Evolutionary conservation across 2,888 invertebrate species (phyloP), one percentile per base, ranked within the genome.

Genomic region (Criorhina ranunculi): DNA sequence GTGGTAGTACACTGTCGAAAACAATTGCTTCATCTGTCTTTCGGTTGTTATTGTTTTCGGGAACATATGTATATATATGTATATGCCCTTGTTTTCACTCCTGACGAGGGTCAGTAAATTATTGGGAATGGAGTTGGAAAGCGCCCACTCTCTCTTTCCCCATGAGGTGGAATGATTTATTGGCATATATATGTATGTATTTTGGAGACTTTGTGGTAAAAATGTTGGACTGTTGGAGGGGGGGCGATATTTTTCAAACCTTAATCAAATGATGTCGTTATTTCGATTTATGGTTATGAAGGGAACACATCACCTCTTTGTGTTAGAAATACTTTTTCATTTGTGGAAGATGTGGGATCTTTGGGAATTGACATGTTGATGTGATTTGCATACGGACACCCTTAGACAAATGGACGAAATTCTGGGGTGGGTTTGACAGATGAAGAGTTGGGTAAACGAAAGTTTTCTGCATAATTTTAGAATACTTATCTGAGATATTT

Each of bases 11-110:
- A n/a, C n/a, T 31, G 60, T 60, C 62, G 19, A 64, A 24, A 49
- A 33, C 49, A 64, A 64, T 64, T 62, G 15, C 24, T 37, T 7
- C 19, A 35, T 24, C 19, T 35, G 64, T 64, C n/a, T 62, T 5
- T 57, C 19, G 19, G 19, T 7, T 51, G 35, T 33, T 12, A n/a
- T 24, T 24, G 11, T 49, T 9, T 29, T 29, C 29, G 2, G 11
- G 29, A 31, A 12, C 24, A 51, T 31, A 51, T 12, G 12, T 2
- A n/a, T n/a, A 5, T n/a, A 17, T 15, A 5, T 19, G 46, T 17
- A 7, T 5, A 3, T n/a, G n/a, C n/a, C 2, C 17, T 17, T 17
- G 9, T 55, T 55, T 5, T 55, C 7, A 1, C 11, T 17, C 4
- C 35, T 35, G 55, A 35, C 55, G 17, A 35, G 35, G 55, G 55